Evolutionary conservation across 2,113 vertebrate genomes (phyloP).

Genomic region (Salvelinus alpinus): DNA sequence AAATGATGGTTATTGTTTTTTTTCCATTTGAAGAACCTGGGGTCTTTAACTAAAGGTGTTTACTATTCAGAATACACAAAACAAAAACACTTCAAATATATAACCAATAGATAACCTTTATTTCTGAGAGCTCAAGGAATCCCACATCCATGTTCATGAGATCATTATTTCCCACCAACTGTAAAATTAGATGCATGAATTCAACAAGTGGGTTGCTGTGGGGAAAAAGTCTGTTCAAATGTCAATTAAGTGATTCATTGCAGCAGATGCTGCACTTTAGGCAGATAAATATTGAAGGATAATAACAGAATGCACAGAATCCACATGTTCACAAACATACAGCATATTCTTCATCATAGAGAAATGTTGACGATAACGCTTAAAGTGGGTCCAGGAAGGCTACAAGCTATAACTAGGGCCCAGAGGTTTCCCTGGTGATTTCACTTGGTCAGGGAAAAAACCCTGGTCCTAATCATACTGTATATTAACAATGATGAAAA

Average conservation of each 20-base stretch:
- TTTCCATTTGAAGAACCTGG: neutral
- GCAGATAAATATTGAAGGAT: neutral
- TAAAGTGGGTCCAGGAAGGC: no score
- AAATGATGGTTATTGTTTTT: neutral
- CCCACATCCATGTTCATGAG: neutral
- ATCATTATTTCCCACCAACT: neutral
- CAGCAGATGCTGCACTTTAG: neutral
- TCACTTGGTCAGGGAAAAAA: no score
- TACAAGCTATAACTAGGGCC: no score
- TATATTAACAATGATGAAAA: neutral
- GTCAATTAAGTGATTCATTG: neutral
- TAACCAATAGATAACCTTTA: neutral
- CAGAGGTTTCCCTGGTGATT: no score
- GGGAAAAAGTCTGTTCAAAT: neutral
- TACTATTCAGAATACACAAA: neutral
- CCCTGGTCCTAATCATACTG: neutral
- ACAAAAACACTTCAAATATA: neutral
- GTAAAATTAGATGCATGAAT: conserved; percentile 1
- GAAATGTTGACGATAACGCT: neutral
- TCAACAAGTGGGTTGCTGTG: neutral
- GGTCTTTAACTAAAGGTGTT: neutral
- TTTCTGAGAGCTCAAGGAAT: neutral
- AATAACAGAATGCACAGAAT: neutral
- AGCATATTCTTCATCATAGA: neutral
- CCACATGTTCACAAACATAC: neutral